Conservation (phyloP, 2,888 invertebrate species). For the Amphimallon solstitiale region DNA sequence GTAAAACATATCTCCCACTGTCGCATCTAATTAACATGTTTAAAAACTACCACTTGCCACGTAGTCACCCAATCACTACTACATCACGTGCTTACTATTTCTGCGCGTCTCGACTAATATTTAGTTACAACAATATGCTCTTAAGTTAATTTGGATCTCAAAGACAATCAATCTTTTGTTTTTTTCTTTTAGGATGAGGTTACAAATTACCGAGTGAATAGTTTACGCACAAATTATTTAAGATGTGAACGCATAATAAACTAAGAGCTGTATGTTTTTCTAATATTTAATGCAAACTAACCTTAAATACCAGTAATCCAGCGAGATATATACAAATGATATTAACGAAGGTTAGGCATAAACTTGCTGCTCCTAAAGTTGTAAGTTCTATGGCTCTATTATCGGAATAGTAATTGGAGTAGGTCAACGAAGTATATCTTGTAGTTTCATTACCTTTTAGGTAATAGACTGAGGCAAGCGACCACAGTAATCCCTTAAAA, state of each 20-base stretch:
- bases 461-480: constrained; percentile 69
- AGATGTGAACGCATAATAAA: background rate
- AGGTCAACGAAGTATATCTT: constrained; percentile 60
- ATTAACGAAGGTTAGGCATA: constrained; percentile 78
- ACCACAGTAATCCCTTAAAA: constrained; percentile 72
- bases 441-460: constrained; percentile 64
- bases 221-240: no score
- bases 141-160: no score
- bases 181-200: no score
- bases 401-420: constrained; percentile 67
- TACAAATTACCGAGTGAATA: no score
- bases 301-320: constrained; percentile 77
- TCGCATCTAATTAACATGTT: no score
- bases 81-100: no score
- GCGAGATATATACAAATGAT: constrained; percentile 77
- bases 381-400: constrained; percentile 71
- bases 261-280: background rate
- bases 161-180: no score
- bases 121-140: no score
- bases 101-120: no score
- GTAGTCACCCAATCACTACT: no score
- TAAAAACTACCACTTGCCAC: no score
- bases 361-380: constrained; percentile 73
- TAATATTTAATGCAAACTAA: constrained; percentile 52
- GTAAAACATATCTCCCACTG: no score